Percentiles rank a stretch among this genome's conserved stretches.
Evolutionary conservation across 2,888 invertebrate species (phyloP).

Genomic region (Amblyteles armatorius): DNA sequence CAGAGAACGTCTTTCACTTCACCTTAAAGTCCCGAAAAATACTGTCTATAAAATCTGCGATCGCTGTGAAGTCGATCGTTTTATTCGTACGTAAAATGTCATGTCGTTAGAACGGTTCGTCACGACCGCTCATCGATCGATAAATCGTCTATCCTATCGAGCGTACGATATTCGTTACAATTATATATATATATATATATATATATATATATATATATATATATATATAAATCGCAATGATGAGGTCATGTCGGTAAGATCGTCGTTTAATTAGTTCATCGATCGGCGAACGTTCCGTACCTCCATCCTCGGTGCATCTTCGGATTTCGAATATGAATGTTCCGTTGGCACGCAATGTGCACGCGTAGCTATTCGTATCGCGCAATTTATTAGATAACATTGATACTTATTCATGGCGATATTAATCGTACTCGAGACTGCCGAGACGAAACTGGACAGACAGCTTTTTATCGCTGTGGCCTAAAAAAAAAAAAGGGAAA

Average conservation of each 20-base stretch:
- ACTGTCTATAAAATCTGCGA: no score
- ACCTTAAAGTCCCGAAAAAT: no score
- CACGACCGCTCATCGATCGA: no score
- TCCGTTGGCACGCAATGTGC: conserved; percentile 25
- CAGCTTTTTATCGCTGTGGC: conserved; percentile 51
- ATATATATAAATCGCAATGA: not conserved
- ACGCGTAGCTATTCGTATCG: conserved; percentile 22
- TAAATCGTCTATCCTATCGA: no score
- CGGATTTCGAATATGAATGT: conserved; percentile 33
- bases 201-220: no score
- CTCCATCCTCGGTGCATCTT: conserved; percentile 36
- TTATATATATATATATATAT: no score
- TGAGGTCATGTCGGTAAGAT: not conserved
- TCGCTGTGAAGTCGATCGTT: no score
- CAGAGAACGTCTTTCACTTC: no score
- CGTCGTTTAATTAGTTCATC: not conserved
- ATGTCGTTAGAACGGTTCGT: no score
- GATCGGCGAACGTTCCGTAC: not conserved
- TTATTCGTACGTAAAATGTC: no score
- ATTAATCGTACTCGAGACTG: conserved; percentile 34
- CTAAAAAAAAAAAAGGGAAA: conserved; percentile 35
- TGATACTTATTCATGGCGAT: conserved; percentile 53
- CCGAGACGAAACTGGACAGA: conserved; percentile 47
- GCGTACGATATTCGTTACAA: no score
- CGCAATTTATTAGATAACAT: conserved; percentile 36